Percentiles rank a stretch among this genome's conserved stretches.
Evolutionary conservation across 2,797 vertebrate species (phyloP).

Genomic region (Rachycentron canadum): DNA sequence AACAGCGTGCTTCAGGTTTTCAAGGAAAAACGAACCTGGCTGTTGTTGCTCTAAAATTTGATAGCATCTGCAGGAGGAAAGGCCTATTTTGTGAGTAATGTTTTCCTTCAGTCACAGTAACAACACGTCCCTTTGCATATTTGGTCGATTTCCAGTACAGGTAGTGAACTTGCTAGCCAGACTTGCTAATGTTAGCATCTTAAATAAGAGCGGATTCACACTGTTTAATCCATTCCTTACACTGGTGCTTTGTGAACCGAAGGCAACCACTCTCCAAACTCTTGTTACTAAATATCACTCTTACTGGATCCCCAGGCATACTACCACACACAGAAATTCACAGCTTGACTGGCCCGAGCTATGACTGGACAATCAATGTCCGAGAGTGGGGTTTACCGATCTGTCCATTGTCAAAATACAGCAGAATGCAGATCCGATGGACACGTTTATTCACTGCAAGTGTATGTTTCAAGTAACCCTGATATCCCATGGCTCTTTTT

Average conservation of each 20-base stretch:
- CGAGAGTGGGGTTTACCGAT: background rate
- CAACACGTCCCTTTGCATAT: background rate
- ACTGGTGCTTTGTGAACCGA: background rate
- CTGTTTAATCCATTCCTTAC: background rate
- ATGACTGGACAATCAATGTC: background rate
- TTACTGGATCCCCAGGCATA: background rate
- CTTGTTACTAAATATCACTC: background rate
- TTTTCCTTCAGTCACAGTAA: background rate
- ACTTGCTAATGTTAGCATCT: background rate
- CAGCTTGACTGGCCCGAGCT: background rate
- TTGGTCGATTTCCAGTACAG: background rate
- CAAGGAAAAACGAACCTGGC: background rate
- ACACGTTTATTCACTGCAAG: background rate
- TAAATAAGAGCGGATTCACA: background rate
- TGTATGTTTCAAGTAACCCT: background rate
- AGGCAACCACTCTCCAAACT: background rate
- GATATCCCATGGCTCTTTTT: background rate
- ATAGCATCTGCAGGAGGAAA: background rate
- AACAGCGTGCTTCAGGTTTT: background rate
- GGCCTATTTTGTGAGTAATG: background rate
- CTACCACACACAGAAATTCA: background rate
- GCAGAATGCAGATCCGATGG: background rate
- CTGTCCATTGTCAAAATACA: background rate
- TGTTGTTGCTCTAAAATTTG: background rate
- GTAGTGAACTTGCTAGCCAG: background rate